Evolutionary conservation across 2,888 invertebrate species (phyloP).

Genomic region (Tribolium freemani): DNA sequence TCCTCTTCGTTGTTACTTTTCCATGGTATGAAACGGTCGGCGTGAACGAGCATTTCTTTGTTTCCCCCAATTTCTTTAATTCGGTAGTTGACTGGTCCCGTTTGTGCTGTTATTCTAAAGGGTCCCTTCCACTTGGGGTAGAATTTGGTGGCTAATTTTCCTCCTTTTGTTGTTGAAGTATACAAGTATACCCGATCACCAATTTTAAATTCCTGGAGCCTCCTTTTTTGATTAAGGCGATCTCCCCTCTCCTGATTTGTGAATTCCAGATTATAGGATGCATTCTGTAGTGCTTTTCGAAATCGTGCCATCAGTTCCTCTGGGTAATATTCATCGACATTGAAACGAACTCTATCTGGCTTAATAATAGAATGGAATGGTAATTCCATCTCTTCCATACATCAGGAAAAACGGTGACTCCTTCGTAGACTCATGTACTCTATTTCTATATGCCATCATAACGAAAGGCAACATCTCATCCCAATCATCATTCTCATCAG

Average conservation of each 20-base stretch:
- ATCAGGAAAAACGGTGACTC: no score
- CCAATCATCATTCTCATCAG: no score
- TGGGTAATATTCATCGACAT: constrained; percentile 45
- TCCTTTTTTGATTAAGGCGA: no score
- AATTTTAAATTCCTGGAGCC: background rate
- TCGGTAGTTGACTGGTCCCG: background rate
- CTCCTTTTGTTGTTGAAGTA: background rate
- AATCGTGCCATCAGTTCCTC: constrained; percentile 28
- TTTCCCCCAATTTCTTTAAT: constrained; percentile 7
- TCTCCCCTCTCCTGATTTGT: background rate
- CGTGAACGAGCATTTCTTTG: no score
- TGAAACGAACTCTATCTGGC: constrained; percentile 31
- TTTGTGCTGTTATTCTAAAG: background rate
- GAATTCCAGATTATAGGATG: no score
- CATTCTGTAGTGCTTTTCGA: background rate
- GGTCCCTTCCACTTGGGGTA: background rate
- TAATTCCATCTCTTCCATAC: no score
- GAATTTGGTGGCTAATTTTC: background rate
- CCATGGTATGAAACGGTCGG: no score
- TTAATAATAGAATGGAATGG: no score
- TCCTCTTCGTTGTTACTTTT: no score
- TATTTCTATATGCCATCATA: no score
- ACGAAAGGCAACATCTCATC: no score
- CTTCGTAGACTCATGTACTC: no score
- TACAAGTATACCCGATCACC: background rate